Percentiles rank a stretch among this genome's conserved stretches.
phyloP scores from a whole-genome alignment of 2,797 vertebrate species.

The Parauchenoglanis ngamensis region DNA sequence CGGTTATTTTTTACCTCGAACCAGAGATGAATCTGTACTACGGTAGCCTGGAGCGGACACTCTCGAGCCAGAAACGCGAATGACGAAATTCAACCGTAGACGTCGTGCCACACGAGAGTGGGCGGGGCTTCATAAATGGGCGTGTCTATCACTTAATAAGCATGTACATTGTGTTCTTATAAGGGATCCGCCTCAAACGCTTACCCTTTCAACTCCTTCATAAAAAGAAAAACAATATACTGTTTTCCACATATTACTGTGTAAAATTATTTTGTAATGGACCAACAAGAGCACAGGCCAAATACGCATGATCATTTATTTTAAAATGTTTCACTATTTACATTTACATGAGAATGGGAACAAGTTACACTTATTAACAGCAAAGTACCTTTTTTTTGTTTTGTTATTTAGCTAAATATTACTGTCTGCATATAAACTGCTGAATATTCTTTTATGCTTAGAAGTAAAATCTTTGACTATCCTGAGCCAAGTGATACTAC shows the following conservation, averaged over 20 bases:
- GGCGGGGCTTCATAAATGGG: not conserved
- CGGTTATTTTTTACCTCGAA: not conserved
- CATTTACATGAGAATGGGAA: not conserved
- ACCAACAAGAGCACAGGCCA: not conserved
- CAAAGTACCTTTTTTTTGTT: not conserved
- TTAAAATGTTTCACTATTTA: not conserved
- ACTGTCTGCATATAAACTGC: not conserved
- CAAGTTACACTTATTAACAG: not conserved
- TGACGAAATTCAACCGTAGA: not conserved
- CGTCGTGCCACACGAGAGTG: not conserved
- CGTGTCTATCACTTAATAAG: not conserved
- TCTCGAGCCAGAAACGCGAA: not conserved
- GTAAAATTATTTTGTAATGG: not conserved
- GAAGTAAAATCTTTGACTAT: not conserved
- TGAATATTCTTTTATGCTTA: no score
- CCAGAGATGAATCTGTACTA: not conserved
- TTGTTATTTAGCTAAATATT: not conserved
- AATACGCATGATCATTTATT: not conserved
- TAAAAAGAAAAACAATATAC: not conserved
- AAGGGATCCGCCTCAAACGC: not conserved
- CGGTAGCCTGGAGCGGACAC: not conserved
- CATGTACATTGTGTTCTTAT: not conserved
- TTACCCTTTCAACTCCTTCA: not conserved
- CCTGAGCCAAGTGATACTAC: not conserved
- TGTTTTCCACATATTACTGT: not conserved